Evolutionary conservation across 2,113 vertebrate genomes (phyloP).

Genomic region (Anarrhichthys ocellatus): DNA sequence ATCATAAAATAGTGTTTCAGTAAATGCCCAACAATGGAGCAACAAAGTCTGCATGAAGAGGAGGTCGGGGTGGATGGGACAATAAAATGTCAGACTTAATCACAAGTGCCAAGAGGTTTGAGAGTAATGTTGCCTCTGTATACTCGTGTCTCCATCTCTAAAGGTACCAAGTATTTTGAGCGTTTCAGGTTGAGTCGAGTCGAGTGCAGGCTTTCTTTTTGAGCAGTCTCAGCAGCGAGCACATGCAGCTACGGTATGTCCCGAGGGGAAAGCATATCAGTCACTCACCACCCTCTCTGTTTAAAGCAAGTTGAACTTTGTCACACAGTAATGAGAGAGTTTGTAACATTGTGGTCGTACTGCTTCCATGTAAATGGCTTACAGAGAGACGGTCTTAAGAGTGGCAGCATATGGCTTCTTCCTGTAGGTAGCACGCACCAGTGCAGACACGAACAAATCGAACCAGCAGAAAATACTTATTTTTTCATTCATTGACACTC

Average conservation of each 20-base stretch:
- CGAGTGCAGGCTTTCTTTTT: no score
- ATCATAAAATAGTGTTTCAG: neutral
- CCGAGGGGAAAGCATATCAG: neutral
- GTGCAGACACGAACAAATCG: neutral
- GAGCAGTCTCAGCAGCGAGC: no score
- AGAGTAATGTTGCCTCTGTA: neutral
- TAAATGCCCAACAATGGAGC: neutral
- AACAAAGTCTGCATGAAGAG: neutral
- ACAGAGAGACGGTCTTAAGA: neutral
- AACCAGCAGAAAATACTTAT: neutral
- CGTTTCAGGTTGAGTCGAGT: neutral
- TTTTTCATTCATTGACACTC: neutral
- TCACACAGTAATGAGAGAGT: neutral
- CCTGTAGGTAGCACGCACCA: neutral
- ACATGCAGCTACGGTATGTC: neutral
- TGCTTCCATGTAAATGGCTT: neutral
- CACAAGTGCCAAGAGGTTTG: neutral
- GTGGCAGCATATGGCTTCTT: neutral
- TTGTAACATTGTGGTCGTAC: no score
- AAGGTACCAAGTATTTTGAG: neutral
- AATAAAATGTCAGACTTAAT: neutral
- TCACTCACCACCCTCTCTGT: neutral
- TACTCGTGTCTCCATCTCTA: neutral
- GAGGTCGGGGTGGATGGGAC: neutral
- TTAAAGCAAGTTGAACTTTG: neutral